A percentile compares a stretch with the other conserved stretches of the same genome.
phyloP scores from a whole-genome alignment of 2,797 vertebrate species.

The Ctenopoma multispine region DNA sequence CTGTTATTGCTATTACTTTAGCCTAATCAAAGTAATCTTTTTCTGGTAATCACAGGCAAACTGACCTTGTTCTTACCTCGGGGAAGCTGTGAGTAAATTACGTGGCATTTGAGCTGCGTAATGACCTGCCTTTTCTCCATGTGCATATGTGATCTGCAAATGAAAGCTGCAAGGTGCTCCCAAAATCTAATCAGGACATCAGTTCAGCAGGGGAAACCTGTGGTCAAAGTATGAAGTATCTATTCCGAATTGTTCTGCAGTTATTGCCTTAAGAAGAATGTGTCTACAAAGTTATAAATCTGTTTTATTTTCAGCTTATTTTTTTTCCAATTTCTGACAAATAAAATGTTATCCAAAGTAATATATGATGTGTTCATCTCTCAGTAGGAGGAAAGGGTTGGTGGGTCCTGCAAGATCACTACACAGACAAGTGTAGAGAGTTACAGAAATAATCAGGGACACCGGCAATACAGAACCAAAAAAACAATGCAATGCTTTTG shows the following conservation, averaged over 20 bases:
- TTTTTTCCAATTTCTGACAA: background rate
- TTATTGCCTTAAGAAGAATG: constrained; percentile 5
- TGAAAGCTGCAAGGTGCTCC: constrained; percentile 50
- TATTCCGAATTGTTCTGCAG: constrained; percentile 12
- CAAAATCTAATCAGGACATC: constrained; percentile 64
- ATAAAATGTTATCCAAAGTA: background rate
- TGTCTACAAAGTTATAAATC: too few relatives aligned
- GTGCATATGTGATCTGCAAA: constrained; percentile 59
- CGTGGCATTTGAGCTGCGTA: constrained; percentile 50
- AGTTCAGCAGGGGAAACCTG: constrained; percentile 36
- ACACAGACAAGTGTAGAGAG: constrained; percentile 20
- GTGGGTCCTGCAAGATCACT: constrained; percentile 20
- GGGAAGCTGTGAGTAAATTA: constrained; percentile 48
- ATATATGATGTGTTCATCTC: constrained; percentile 5
- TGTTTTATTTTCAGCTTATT: background rate
- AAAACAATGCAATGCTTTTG: background rate
- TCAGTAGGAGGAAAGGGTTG: background rate
- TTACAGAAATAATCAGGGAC: constrained; percentile 23
- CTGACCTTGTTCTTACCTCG: constrained; percentile 44
- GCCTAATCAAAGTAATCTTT: constrained; percentile 59
- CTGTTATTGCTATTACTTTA: constrained; percentile 37
- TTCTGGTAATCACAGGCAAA: constrained; percentile 44
- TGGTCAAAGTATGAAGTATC: constrained; percentile 17
- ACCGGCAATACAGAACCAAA: constrained; percentile 3
- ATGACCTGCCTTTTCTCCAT: constrained; percentile 38